Percentiles rank a stretch among this genome's conserved stretches.
phyloP scores from a whole-genome alignment of 1,140 invertebrate genomes.

The Drosophila nannoptera region DNA sequence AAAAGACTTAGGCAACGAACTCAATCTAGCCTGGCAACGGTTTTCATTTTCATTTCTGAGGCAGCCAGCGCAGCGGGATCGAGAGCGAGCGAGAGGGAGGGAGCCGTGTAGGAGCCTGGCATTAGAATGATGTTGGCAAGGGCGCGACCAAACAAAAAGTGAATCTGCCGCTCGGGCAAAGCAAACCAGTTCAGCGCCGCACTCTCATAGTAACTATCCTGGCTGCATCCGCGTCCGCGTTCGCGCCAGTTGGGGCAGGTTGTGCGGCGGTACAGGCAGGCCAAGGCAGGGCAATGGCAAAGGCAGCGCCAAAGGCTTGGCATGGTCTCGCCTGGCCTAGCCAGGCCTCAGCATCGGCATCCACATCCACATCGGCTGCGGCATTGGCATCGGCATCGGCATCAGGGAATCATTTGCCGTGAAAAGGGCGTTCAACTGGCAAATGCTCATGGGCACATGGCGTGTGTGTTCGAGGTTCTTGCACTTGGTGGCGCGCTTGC shows the following conservation, averaged over 20 bases:
- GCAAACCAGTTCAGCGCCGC: conserved; percentile 47
- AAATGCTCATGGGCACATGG: conserved; percentile 73
- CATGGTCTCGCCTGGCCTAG: conserved; percentile 3
- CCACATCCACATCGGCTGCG: conserved; percentile 20
- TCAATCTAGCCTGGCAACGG: conserved; percentile 57
- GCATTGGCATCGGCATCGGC: conserved; percentile 18
- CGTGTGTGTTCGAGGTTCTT: conserved; percentile 70
- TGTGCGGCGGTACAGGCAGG: conserved; percentile 41
- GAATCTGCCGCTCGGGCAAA: conserved; percentile 72
- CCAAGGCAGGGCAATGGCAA: conserved; percentile 8
- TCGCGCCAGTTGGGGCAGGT: conserved; percentile 9
- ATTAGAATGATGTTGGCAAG: conserved; percentile 58
- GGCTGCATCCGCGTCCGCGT: background rate
- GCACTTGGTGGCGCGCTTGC: conserved; percentile 41
- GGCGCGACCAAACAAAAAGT: conserved; percentile 64
- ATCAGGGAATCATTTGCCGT: conserved; percentile 76
- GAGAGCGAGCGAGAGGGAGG: conserved; percentile 7
- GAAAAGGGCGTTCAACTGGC: conserved; percentile 79
- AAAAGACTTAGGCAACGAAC: conserved; percentile 78
- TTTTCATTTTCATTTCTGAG: conserved; percentile 74
- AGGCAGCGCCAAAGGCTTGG: background rate
- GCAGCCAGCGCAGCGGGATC: background rate
- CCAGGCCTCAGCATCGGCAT: conserved; percentile 21
- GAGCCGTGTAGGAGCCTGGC: conserved; percentile 23
- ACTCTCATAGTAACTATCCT: conserved; percentile 30